Evolutionary conservation across 2,888 invertebrate genomes (phyloP), one percentile per base, ranked within the genome.

Genomic region (Cephus nigrinus): DNA sequence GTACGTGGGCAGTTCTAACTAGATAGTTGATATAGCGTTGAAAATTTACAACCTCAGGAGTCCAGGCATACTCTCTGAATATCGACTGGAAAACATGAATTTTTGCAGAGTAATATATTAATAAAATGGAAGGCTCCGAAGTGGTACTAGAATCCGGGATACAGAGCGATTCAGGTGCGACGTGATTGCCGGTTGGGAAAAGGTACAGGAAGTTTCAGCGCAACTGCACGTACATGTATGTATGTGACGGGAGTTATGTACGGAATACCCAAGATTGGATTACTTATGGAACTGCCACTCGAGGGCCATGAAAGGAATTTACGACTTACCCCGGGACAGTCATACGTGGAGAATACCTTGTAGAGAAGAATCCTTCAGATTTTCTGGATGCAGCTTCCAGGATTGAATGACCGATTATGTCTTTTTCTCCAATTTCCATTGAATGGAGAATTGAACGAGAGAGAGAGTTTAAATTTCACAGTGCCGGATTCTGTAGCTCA

Each of bases 211-310:
- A 36, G 68, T 69, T n/a, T 23, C 23, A 69, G 40, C 68, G 34
- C 40, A 55, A n/a, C 34, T 33, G 68, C 31, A 69, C 68, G 36
- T 76, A 33, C 35, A 71, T 40, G 72, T 12, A 34, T 40, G 71
- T 31, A 31, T 55, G 23, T 12, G n/a, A 74, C 15, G 75, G 81
- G 80, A 84, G 83, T 84, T 83, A 84, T 85, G 82, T 78, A 79
- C 79, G 83, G 81, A 84, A 84, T 83, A 86, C 78, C 83, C 82
- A 83, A 85, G 84, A 86, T 85, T 84, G 85, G 83, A 87, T 88
- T 87, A 88, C 87, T 88, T 85, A 88, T 86, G 84, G 83, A 84
- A 86, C 82, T 84, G 82, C 80, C 80, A 83, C 77, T 75, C 78
- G 74, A 78, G 76, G 81, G 83, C 84, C 78, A 84, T 82, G 83